Conservation (phyloP, 2,888 invertebrate genomes). For the Ochropleura plecta region DNA sequence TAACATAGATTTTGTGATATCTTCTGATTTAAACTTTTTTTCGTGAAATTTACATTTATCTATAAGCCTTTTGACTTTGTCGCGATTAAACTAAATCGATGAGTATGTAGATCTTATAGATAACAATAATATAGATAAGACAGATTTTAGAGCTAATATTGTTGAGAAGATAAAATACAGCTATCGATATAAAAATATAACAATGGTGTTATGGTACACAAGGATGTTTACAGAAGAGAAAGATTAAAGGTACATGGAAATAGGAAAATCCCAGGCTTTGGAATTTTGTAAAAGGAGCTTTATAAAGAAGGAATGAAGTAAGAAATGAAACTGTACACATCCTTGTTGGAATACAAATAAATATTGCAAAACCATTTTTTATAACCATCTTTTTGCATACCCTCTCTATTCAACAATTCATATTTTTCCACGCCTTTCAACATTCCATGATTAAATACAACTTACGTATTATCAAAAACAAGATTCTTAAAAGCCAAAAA, state of each 20-base stretch:
- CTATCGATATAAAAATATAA: conserved; percentile 68
- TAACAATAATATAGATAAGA: conserved; percentile 70
- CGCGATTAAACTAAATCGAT: conserved; percentile 66
- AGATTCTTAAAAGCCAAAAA: conserved; percentile 55
- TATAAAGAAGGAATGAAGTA: conserved; percentile 5
- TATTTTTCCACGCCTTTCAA: conserved; percentile 29
- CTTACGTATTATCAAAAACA: conserved; percentile 52
- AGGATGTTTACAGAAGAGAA: conserved; percentile 37
- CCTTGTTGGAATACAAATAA: conserved; percentile 24
- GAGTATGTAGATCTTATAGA: conserved; percentile 69
- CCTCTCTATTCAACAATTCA: conserved; percentile 11
- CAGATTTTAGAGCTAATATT: conserved; percentile 70
- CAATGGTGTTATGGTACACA: conserved; percentile 40
- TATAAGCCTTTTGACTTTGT: conserved; percentile 63
- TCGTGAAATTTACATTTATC: conserved; percentile 27
- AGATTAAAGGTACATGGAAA: not conserved
- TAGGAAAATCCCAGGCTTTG: conserved; percentile 27
- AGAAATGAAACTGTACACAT: conserved; percentile 30
- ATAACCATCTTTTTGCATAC: conserved; percentile 33
- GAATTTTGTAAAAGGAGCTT: conserved; percentile 5
- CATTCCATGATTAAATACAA: conserved; percentile 57
- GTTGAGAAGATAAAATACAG: conserved; percentile 65
- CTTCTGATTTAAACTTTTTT: not conserved
- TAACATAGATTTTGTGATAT: not conserved
- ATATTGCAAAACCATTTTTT: conserved; percentile 10